phyloP scores from a whole-genome alignment of 2,113 vertebrate species.

The Saiga tatarica region DNA sequence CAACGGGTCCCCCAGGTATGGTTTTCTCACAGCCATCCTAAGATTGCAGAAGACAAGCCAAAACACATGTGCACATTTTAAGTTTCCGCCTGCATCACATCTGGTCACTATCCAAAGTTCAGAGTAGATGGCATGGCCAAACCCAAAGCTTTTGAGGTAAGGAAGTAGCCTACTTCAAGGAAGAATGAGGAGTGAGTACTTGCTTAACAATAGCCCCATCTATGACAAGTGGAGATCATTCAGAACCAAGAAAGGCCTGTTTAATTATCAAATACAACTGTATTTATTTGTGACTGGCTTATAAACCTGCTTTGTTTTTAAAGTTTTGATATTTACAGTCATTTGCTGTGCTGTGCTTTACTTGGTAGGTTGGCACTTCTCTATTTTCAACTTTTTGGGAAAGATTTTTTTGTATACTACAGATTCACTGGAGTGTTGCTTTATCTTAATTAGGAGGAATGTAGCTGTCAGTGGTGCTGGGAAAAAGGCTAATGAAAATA shows the following conservation, averaged over 20 bases:
- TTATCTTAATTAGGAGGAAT: conserved; percentile 75
- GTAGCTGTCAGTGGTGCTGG: conserved; percentile 59
- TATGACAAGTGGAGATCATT: neutral
- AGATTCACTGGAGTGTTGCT: conserved; percentile 54
- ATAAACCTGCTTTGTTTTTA: neutral
- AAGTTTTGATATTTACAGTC: neutral
- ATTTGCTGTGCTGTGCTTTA: neutral
- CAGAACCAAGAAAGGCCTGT: neutral
- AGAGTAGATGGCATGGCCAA: neutral
- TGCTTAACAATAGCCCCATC: neutral
- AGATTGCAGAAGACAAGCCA: neutral
- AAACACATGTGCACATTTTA: neutral
- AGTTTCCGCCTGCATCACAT: neutral
- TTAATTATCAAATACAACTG: neutral
- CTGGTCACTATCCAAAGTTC: neutral
- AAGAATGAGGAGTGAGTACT: neutral
- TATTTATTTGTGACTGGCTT: neutral
- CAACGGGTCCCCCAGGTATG: neutral
- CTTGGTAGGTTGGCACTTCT: conserved; percentile 16
- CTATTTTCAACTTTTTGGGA: conserved; percentile 48
- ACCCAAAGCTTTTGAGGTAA: neutral
- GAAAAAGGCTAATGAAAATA: conserved; percentile 76
- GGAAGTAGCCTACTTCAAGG: neutral
- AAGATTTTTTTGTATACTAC: conserved; percentile 9
- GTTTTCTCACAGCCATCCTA: neutral